Evolutionary conservation across 2,113 vertebrate genomes (phyloP).

Genomic region (Serilophus lunatus): DNA sequence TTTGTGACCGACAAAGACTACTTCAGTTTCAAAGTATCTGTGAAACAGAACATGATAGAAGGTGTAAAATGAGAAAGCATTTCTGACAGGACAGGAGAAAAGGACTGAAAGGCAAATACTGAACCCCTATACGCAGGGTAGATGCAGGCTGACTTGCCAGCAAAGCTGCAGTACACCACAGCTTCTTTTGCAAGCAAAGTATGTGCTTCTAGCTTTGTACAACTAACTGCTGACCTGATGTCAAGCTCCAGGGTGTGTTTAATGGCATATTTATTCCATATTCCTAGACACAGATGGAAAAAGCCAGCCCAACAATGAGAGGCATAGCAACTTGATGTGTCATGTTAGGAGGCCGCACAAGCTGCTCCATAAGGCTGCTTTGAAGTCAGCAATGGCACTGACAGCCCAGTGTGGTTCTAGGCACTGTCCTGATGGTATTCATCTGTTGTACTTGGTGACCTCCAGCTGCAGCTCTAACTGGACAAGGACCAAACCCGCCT

Average conservation of each 20-base stretch:
- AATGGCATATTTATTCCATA: not conserved
- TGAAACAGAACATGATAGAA: not conserved
- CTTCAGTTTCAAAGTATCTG: not conserved
- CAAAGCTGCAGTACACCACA: not conserved
- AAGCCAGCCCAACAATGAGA: not conserved
- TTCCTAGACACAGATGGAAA: conserved; percentile 7
- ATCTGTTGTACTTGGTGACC: not conserved
- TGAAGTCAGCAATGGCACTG: not conserved
- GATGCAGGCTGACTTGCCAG: not conserved
- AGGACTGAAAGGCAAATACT: not conserved
- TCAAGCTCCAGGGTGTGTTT: not conserved
- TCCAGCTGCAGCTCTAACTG: not conserved
- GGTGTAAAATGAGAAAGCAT: not conserved
- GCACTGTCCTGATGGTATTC: not conserved
- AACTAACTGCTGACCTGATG: not conserved
- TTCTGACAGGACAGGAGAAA: not conserved
- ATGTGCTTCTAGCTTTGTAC: not conserved
- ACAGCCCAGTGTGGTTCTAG: not conserved
- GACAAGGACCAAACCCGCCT: not conserved
- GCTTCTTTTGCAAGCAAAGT: not conserved
- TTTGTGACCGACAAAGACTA: not conserved
- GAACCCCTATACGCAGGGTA: not conserved
- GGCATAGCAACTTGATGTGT: not conserved
- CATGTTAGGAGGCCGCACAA: not conserved
- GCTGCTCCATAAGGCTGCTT: not conserved